A percentile compares a stretch with the other conserved stretches of the same genome.
Evolutionary conservation across 2,888 invertebrate genomes (phyloP).

Genomic region (Agrilus mali): DNA sequence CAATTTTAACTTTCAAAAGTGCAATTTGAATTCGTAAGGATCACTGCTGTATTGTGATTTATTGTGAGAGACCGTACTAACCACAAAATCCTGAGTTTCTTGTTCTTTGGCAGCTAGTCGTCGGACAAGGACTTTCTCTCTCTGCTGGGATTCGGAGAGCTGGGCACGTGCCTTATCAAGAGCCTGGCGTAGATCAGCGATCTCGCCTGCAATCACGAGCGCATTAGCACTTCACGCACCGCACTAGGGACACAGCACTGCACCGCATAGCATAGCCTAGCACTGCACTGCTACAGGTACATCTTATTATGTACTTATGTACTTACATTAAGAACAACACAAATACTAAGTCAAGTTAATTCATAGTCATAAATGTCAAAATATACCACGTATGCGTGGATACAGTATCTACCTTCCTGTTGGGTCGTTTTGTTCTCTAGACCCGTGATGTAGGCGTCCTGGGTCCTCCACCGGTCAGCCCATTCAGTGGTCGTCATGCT

Average conservation of each 20-base stretch:
- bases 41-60: conserved; percentile 13
- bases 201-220: conserved; percentile 46
- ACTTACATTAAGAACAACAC: conserved; percentile 5
- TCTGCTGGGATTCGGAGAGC: conserved; percentile 73
- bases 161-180: conserved; percentile 72
- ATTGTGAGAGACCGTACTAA: conserved; percentile 40
- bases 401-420: conserved; percentile 58
- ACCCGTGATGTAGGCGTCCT: conserved; percentile 63
- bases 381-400: conserved; percentile 28
- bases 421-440: conserved; percentile 61
- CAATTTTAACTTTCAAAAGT: too few species aligned
- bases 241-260: conserved; percentile 13
- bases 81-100: conserved; percentile 91
- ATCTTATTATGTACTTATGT: conserved; percentile 1
- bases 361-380: conserved; percentile 18
- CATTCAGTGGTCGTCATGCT: conserved; percentile 51
- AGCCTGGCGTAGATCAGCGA: conserved; percentile 59
- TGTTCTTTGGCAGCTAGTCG: conserved; percentile 91
- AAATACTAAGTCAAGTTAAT: conserved; percentile 17
- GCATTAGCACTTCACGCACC: conserved; percentile 17
- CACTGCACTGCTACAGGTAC: conserved; percentile 15
- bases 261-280: conserved; percentile 13
- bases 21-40: conserved; percentile 10
- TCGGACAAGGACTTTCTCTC: conserved; percentile 86
- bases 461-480: conserved; percentile 57